Percentiles rank a stretch among this genome's conserved stretches.
Conservation (phyloP, 2,113 vertebrate genomes). For the Coracopsis vasa region DNA sequence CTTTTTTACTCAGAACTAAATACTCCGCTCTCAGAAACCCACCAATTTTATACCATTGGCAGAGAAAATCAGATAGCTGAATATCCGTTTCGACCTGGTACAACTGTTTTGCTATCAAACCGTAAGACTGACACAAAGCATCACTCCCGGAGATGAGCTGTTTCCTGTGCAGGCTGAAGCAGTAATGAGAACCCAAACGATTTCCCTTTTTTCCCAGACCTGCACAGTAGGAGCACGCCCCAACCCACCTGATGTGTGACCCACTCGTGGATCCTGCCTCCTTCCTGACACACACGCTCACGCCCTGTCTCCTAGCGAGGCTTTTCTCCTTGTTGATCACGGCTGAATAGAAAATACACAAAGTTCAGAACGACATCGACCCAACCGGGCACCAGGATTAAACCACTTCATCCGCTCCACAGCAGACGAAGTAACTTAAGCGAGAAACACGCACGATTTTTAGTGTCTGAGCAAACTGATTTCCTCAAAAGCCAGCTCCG, state of each 20-base stretch:
- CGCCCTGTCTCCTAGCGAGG: not conserved
- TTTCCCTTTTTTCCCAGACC: not conserved
- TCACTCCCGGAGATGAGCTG: not conserved
- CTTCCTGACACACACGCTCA: rapidly evolving
- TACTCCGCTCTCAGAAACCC: not conserved
- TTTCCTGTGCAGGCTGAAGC: not conserved
- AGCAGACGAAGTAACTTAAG: not conserved
- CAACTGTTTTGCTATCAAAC: not conserved
- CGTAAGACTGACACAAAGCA: not conserved
- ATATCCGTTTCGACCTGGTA: rapidly evolving
- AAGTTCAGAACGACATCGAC: not conserved
- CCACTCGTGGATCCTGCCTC: not conserved
- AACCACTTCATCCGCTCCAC: rapidly evolving
- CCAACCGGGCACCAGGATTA: not conserved
- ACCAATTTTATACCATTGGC: rapidly evolving
- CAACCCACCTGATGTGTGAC: rapidly evolving
- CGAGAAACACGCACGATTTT: rapidly evolving
- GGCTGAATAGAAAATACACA: rapidly evolving
- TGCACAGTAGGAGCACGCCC: not conserved
- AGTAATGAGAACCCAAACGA: rapidly evolving
- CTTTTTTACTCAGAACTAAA: not conserved
- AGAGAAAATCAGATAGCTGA: rapidly evolving
- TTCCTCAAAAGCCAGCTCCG: not conserved
- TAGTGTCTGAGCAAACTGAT: rapidly evolving
- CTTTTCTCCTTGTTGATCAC: rapidly evolving